Percentiles rank a stretch among this genome's conserved stretches.
phyloP scores from a whole-genome alignment of 2,797 vertebrate genomes.

The Xenopus petersii region DNA sequence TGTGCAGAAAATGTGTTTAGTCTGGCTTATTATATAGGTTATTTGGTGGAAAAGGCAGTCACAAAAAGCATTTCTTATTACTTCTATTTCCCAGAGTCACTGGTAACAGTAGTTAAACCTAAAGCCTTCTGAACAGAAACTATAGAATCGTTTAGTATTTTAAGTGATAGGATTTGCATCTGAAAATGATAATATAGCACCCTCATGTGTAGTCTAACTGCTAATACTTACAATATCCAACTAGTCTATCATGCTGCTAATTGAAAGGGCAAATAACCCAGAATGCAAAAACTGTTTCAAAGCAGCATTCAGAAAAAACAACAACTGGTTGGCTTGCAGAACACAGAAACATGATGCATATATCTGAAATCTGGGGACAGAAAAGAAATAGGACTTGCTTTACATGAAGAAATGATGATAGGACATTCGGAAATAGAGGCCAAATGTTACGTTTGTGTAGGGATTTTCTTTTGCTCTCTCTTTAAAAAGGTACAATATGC shows the following conservation, averaged over 20 bases:
- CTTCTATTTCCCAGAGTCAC: no score
- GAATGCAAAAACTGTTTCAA: background rate
- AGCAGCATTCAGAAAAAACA: background rate
- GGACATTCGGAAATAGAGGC: background rate
- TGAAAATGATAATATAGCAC: slow-evolving; percentile 2
- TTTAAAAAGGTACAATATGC: slow-evolving; percentile 10
- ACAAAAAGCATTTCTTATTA: background rate
- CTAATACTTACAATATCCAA: background rate
- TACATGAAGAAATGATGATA: background rate
- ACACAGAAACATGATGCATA: slow-evolving; percentile 17
- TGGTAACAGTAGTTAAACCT: no score
- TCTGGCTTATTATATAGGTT: background rate
- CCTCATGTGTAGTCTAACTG: background rate
- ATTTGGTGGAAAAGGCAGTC: background rate
- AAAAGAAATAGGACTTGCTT: background rate
- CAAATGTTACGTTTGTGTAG: background rate
- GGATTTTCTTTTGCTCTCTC: slow-evolving; percentile 4
- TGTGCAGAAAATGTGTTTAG: no score
- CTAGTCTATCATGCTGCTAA: background rate
- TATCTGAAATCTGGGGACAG: slow-evolving; percentile 5
- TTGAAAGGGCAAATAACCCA: background rate
- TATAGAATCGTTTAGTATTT: no score
- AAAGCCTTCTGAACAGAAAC: no score
- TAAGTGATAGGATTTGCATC: background rate
- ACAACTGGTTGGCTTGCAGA: background rate